Base-by-base conservation (phyloP, 2,888 invertebrate genomes). In the Tiliacea citrago region DNA sequence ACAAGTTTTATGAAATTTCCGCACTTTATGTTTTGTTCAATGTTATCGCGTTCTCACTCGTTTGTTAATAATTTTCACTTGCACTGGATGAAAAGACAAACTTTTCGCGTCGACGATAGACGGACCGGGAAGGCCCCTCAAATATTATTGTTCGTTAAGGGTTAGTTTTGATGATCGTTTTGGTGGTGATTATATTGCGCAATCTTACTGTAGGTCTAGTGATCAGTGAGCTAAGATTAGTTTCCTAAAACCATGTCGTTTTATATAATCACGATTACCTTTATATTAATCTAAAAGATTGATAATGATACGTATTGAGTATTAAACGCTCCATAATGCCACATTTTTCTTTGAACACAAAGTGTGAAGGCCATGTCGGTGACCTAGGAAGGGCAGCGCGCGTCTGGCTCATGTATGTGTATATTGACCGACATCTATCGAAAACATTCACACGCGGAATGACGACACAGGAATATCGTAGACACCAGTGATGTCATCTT, bases 381-480 rank as follows among this genome's bases (percentile, higher is more conserved):
- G 83, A 81, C 77, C 73, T 68, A 49, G 49, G 60, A 85, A 80
- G 78, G 71, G 68, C 70, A 60, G 10, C 39, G n/a, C 60, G 49
- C n/a, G 45, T 49, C 49, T 29, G 57, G 63, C 55, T 76, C 16
- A 51, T 53, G 29, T 39, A 42, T 42, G 49, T 67, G 58, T 63
- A 39, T 29, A 55, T 42, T 53, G 57, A 57, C 47, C 24, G 6
- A 47, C n/a, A 63, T 68, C 16, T 65, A 65, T 61, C 68, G 39
- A 55, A 60, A 13, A 39, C n/a, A n/a, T 74, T 65, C 21, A 47
- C 21, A 21, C 13, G 12, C 21, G 2, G 8, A 29, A 2, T 47
- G 47, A 21, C 21, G 49, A 10, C 63, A 29, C n/a, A 35, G 9
- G 9, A 29, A 29, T 65, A 35, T 0, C 16, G 35, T 66, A 3